Conservation (phyloP, 1,140 invertebrate species). For the Atta texana region DNA sequence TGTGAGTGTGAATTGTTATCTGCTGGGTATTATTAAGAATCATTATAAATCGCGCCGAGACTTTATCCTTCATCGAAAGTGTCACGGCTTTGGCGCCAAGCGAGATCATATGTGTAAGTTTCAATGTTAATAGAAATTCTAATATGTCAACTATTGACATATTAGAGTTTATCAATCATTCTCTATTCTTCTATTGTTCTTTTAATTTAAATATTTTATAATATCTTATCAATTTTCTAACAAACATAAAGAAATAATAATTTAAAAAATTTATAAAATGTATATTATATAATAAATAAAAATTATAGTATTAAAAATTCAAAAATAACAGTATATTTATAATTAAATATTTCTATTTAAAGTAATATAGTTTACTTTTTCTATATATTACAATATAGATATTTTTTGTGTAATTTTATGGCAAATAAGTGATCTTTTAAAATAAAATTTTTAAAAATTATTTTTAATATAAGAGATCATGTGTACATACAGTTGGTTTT, state of each 20-base stretch:
- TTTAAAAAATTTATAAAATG: not conserved
- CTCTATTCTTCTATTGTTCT: not conserved
- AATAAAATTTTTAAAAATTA: not conserved
- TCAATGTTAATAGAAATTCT: constrained; percentile 38
- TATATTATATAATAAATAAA: not conserved
- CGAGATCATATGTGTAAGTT: not conserved
- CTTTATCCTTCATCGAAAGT: constrained; percentile 39
- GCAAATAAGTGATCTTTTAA: not conserved
- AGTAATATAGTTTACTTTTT: not conserved
- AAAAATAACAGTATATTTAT: not conserved
- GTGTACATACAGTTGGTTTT: too few relatives aligned
- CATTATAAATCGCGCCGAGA: constrained; percentile 28
- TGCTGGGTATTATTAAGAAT: constrained; percentile 26
- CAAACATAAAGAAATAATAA: not conserved
- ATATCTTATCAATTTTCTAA: not conserved
- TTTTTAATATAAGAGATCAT: not conserved
- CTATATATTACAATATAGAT: not conserved
- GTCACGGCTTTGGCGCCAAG: constrained; percentile 34
- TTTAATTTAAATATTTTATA: constrained; percentile 10
- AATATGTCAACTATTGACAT: not conserved
- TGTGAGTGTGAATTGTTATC: constrained; percentile 29
- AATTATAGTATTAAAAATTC: too few relatives aligned
- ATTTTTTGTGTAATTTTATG: not conserved
- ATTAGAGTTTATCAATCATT: not conserved
- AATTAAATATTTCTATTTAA: constrained; percentile 23